Evolutionary conservation across 2,888 invertebrate species (phyloP).

Genomic region (Lamproptera curius): DNA sequence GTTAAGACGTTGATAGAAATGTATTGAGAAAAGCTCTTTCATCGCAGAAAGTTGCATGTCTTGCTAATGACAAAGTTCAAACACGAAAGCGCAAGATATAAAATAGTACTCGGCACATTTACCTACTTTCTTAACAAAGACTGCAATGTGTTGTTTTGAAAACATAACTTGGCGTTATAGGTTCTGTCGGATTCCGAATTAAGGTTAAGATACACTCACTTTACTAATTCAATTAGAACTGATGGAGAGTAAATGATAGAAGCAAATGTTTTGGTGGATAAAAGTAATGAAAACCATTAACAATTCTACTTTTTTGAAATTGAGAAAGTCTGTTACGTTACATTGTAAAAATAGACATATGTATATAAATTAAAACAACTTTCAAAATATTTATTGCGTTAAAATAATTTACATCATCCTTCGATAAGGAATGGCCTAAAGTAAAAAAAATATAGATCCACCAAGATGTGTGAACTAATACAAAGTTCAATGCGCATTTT

Average conservation of each 20-base stretch:
- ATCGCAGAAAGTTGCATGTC: too few species aligned
- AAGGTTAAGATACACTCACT: constrained; percentile 12
- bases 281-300: constrained; percentile 12
- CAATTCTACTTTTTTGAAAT: constrained; percentile 4
- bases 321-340: constrained; percentile 12
- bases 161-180: not conserved
- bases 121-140: not conserved
- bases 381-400: not conserved
- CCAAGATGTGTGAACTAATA: too few species aligned
- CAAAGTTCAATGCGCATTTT: too few species aligned
- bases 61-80: too few species aligned
- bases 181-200: constrained; percentile 2
- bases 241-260: constrained; percentile 3
- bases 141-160: not conserved
- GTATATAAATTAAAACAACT: too few species aligned
- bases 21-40: too few species aligned
- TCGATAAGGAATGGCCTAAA: too few species aligned
- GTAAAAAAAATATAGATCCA: too few species aligned
- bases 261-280: constrained; percentile 15
- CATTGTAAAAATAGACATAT: too few species aligned
- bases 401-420: not conserved
- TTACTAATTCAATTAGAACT: constrained; percentile 17
- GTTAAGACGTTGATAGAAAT: too few species aligned
- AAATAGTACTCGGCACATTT: too few species aligned
- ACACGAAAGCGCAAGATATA: too few species aligned